Conservation (phyloP, 2,797 vertebrate species). For the Pantherophis vulpinus region DNA sequence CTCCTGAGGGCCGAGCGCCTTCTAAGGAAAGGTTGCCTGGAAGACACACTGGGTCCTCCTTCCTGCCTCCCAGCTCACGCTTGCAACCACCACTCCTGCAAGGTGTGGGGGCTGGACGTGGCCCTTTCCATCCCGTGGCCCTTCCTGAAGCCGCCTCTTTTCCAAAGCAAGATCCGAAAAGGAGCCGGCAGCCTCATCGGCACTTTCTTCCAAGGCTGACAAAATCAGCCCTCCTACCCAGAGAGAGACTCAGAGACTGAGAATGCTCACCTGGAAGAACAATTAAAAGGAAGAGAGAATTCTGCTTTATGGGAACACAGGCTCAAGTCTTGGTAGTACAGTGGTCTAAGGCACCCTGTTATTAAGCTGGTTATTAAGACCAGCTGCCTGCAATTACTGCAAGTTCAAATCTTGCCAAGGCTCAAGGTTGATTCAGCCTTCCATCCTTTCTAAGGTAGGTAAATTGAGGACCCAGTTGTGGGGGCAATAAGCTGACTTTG, state of each 20-base stretch:
- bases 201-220: not conserved
- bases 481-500: no score
- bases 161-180: constrained; percentile 7
- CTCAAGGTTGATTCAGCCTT: no score
- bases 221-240: not conserved
- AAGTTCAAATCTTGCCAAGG: no score
- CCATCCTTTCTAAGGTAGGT: no score
- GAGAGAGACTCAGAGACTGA: not conserved
- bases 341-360: no score
- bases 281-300: not conserved
- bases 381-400: no score
- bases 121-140: not conserved
- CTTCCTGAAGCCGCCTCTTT: not conserved
- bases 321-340: no score
- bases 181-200: not conserved
- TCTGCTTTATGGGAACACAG: no score
- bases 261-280: not conserved
- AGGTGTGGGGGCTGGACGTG: constrained; percentile 20
- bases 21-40: constrained; percentile 15
- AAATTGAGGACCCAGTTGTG: no score
- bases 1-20: constrained; percentile 7
- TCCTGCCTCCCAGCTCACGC: constrained; percentile 36
- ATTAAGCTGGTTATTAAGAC: no score
- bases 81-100: constrained; percentile 9
- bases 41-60: not conserved